Evolutionary conservation across 2,113 vertebrate species (phyloP).

Genomic region (Xiphophorus maculatus): DNA sequence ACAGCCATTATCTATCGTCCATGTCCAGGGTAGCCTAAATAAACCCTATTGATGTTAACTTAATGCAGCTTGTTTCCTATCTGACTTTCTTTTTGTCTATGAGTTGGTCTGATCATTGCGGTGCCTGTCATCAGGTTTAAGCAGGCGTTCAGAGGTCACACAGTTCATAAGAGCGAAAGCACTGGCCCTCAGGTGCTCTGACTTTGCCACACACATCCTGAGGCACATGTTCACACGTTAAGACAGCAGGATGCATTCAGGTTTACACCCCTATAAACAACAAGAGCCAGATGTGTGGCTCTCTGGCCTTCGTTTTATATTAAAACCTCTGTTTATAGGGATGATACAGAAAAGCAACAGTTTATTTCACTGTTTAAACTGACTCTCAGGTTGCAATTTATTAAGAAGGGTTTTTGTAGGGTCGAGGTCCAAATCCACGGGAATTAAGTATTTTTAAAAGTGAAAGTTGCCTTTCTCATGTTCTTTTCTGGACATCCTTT

Average conservation of each 20-base stretch:
- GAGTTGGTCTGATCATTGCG: slow-evolving; percentile 46
- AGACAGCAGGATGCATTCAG: slow-evolving; percentile 50
- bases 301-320: slow-evolving; percentile 38
- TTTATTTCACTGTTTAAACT: slow-evolving; percentile 3
- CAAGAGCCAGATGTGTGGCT: slow-evolving; percentile 72
- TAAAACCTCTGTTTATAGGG: slow-evolving; percentile 11
- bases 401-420: neutral
- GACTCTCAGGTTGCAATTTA: slow-evolving; percentile 1
- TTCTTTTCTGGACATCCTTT: too few species aligned
- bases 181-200: slow-evolving; percentile 45
- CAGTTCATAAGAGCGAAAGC: slow-evolving; percentile 34
- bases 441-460: slow-evolving; percentile 16
- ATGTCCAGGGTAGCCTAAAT: neutral
- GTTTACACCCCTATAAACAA: slow-evolving; percentile 67
- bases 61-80: neutral
- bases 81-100: slow-evolving; percentile 9
- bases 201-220: slow-evolving; percentile 9
- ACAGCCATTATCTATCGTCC: neutral
- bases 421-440: slow-evolving; percentile 11
- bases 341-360: slow-evolving; percentile 25
- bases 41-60: neutral
- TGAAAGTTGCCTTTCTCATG: neutral
- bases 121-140: slow-evolving; percentile 26
- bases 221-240: slow-evolving; percentile 33
- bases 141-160: slow-evolving; percentile 43